Conservation (phyloP, 2,888 invertebrate genomes). For the Polylopha cassiicola region DNA sequence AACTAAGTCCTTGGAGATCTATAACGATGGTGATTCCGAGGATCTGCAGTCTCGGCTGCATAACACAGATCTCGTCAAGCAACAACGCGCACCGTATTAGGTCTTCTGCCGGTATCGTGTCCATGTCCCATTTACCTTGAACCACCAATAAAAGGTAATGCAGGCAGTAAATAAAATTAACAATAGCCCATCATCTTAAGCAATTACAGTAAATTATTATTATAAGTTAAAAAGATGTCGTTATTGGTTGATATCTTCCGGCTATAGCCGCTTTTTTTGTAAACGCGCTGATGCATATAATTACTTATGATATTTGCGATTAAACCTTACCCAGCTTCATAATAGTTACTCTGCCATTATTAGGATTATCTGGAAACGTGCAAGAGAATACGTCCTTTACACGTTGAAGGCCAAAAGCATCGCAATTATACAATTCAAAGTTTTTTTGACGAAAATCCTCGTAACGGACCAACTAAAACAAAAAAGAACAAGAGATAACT, state of each 20-base stretch:
- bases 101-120: conserved; percentile 51
- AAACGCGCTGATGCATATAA: too few relatives aligned
- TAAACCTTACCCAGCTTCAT: conserved; percentile 55
- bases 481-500: neutral
- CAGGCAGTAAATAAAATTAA: conserved; percentile 4
- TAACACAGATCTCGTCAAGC: conserved; percentile 62
- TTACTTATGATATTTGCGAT: too few relatives aligned
- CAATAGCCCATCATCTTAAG: conserved; percentile 7
- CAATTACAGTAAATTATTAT: conserved; percentile 6
- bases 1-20: conserved; percentile 57
- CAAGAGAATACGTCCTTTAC: conserved; percentile 60
- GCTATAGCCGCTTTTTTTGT: too few relatives aligned
- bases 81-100: conserved; percentile 59
- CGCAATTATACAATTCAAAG: conserved; percentile 55
- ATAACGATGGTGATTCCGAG: conserved; percentile 64
- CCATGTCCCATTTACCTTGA: conserved; percentile 60
- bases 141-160: conserved; percentile 3
- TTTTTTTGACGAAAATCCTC: conserved; percentile 57
- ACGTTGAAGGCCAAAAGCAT: conserved; percentile 52
- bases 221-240: conserved; percentile 2
- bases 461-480: conserved; percentile 61
- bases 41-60: conserved; percentile 67
- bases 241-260: too few relatives aligned
- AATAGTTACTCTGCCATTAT: conserved; percentile 56
- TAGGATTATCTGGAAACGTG: conserved; percentile 58